Conservation (phyloP, 2,797 vertebrate genomes). For the Astyanax mexicanus region DNA sequence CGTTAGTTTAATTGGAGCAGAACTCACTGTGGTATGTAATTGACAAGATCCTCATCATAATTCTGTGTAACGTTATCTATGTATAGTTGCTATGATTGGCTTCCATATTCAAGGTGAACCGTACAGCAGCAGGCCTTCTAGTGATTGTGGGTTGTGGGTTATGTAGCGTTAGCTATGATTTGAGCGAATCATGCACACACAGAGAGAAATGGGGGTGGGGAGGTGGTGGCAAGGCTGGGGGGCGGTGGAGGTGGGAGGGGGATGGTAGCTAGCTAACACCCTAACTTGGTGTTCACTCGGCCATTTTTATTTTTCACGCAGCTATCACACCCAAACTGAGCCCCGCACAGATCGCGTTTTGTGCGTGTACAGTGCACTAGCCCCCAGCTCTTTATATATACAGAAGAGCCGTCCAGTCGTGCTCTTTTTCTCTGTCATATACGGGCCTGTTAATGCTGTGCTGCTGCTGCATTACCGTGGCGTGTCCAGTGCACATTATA, state of each 20-base stretch:
- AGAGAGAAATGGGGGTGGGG: conserved; percentile 5
- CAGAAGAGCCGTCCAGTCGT: neutral
- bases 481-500: neutral
- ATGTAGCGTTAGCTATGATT: no score
- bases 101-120: neutral
- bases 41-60: no score
- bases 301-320: conserved; percentile 59
- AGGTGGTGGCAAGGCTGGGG: no score
- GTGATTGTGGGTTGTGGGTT: conserved; percentile 24
- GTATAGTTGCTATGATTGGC: no score
- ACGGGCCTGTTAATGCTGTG: neutral
- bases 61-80: no score
- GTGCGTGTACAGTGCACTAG: neutral
- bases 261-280: conserved; percentile 41
- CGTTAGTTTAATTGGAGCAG: no score
- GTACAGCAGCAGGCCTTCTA: no score
- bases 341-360: neutral
- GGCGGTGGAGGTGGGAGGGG: neutral
- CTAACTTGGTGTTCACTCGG: conserved; percentile 48
- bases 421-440: no score
- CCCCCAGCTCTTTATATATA: neutral
- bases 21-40: no score
- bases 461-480: neutral
- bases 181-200: no score
- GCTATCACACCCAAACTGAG: neutral